These are phyloP conservation scores for Limnephilus marmoratus DNA, from an alignment of 2,888 invertebrate genomes.

Conservation along the genomic window DNA sequence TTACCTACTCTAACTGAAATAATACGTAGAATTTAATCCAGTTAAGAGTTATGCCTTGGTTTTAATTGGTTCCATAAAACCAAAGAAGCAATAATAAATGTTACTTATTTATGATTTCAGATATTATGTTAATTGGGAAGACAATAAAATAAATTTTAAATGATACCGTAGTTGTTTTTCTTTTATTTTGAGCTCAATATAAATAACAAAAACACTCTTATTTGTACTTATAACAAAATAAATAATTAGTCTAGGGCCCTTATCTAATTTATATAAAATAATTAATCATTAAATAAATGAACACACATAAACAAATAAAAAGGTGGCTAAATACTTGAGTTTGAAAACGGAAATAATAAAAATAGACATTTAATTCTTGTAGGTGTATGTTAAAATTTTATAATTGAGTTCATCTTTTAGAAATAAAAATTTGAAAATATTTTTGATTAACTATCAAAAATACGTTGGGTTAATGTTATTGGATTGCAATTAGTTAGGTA, in stretches of 20 bases:
- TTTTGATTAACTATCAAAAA: background rate
- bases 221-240: slow-evolving; percentile 44
- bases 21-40: too few species aligned
- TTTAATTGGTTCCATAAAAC: too few species aligned
- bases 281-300: slow-evolving; percentile 26
- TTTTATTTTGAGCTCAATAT: slow-evolving; percentile 66
- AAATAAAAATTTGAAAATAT: background rate
- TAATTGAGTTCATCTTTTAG: too few species aligned
- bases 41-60: too few species aligned
- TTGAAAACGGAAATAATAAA: background rate
- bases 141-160: slow-evolving; percentile 4
- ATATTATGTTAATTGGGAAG: background rate
- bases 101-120: background rate
- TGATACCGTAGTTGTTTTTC: slow-evolving; percentile 70
- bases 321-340: background rate
- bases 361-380: too few species aligned
- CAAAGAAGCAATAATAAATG: background rate
- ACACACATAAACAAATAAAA: slow-evolving; percentile 21
- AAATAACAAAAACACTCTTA: slow-evolving; percentile 51
- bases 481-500: background rate
- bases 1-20: too few species aligned
- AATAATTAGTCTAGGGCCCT: slow-evolving; percentile 45
- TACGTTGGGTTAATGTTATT: background rate
- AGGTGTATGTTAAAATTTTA: too few species aligned
- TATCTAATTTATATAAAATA: slow-evolving; percentile 15